Conservation (phyloP, 2,888 invertebrate species). For the Lathronympha strigana region DNA sequence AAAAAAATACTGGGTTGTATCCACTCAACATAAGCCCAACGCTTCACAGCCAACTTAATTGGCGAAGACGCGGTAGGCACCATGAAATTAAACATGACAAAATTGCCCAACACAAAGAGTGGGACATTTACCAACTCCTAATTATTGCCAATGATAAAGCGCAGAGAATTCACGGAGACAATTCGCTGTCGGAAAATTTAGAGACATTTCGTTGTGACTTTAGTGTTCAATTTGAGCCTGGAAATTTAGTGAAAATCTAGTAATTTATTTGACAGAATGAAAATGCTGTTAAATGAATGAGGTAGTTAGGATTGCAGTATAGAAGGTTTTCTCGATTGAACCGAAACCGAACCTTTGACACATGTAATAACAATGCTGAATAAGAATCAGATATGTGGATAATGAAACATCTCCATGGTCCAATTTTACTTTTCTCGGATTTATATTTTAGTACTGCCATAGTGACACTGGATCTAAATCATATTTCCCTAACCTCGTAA, state of each 20-base stretch:
- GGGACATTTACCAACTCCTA: constrained; percentile 65
- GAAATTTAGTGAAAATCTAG: background rate
- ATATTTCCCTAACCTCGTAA: no score
- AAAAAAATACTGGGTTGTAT: background rate
- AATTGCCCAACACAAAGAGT: constrained; percentile 71
- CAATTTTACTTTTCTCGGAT: no score
- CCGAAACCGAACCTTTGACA: no score
- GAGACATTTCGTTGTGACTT: background rate
- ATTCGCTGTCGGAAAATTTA: constrained; percentile 19
- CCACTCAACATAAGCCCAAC: constrained; percentile 36
- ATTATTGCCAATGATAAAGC: constrained; percentile 71
- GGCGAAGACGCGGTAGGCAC: constrained; percentile 59
- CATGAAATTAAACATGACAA: constrained; percentile 74
- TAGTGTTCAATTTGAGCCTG: background rate
- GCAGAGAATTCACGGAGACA: constrained; percentile 51
- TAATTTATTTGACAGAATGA: no score
- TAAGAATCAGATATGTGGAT: no score
- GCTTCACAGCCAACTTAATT: constrained; percentile 57
- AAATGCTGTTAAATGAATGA: no score
- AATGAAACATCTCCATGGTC: no score
- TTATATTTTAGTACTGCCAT: no score
- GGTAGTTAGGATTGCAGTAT: no score
- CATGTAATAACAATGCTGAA: no score
- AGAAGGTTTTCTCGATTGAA: no score
- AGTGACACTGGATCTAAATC: no score